Base-by-base conservation (phyloP, 2,113 vertebrate genomes). In the Hippocampus zosterae region DNA sequence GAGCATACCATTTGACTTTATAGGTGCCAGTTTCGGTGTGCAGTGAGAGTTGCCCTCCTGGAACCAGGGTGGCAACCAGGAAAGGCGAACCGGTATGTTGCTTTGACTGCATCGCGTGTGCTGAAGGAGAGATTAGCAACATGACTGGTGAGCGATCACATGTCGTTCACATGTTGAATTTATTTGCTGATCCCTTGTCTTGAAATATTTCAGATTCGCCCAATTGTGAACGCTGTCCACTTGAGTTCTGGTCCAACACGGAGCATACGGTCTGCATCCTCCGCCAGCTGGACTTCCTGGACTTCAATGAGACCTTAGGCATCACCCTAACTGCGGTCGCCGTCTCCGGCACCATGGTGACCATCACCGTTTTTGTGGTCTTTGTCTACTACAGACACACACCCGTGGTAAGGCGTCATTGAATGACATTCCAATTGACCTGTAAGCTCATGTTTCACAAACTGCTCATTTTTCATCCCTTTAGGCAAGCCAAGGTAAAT, bases 61-160 rank as follows among this genome's bases (percentile, higher is more conserved):
- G 92, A 1, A 90, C 90, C 67, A 75, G 91, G 7, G 85, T 85
- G 80, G 90, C 90, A 19, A 83, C 46, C 48, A 88, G 85, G 76
- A 92, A 90, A 75, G 90, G 91, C 8, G 85, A 92, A 66, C 89
- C 90, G 19, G 65, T 90, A 48, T 93, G 92, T 85, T 93, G 93
- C 76, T 93, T 93, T 78, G 92, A 93, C 84, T 94, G 93, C 69
- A 85, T 93, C 65, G 73, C 75, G 2, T 94, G 92, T 83, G 81
- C 89, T 69, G 91, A 92, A 3, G 92, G 92, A 1, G 89, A 93
- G 75, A 82, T 94, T 2, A 93, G 87, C 74, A 92, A 92, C 57
- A 60, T 9, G 67, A 89, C 88, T 65, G 89, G 92, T 92, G 57
- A 84, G 59, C 3, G 53, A 33, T n/a, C 9, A 55, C 11, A 15